Evolutionary conservation across 1,140 invertebrate genomes (phyloP), one percentile per base, ranked within the genome.

Genomic region (Ooceraea biroi): DNA sequence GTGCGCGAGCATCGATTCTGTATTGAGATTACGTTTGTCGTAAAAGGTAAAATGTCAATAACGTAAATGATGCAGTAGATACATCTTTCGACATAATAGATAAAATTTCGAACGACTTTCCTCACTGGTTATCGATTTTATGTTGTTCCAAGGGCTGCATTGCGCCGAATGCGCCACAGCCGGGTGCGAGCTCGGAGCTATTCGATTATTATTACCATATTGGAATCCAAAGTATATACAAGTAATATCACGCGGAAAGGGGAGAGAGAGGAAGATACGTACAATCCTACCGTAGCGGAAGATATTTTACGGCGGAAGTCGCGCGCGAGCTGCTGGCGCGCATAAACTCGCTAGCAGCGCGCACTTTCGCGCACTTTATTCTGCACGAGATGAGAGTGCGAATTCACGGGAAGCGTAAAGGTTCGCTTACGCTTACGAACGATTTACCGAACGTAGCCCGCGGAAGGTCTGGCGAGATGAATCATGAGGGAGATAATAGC

Each of bases 201-300:
- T 63, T 85, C 84, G 65, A 78, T 88, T 84, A 88, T 87, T 84
- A 55, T 84, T 84, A 66, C 52, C 14, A 17, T 58, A 80, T 73
- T 44, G 57, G 82, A 77, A 77, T 84, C 19, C 61, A 14, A 72
- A 36, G 14, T 55, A 44, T 72, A 63, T 63, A 63, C 3, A 77
- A 8, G 65, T 44, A 30, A 80, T 57, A 85, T 19, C 48, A 19
- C 12, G 63, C 36, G 36, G 36, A 36, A 36, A 2, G 36, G 52
- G n/a, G 52, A n/a, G 7, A 22, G 11, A 12, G 30, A 57, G 8
- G n/a, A n/a, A 52, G 22, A 36, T 61, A 63, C 22, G 17, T 48
- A 25, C 58, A 36, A 77, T 68, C 55, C 10, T 55, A 12, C 12
- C 44, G 8, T 27, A 30, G 50, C 50, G 25, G 41, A 52, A 72